A percentile compares a stretch with the other conserved stretches of the same genome.
phyloP scores from a whole-genome alignment of 2,113 vertebrate species.

The Psettodes erumei region DNA sequence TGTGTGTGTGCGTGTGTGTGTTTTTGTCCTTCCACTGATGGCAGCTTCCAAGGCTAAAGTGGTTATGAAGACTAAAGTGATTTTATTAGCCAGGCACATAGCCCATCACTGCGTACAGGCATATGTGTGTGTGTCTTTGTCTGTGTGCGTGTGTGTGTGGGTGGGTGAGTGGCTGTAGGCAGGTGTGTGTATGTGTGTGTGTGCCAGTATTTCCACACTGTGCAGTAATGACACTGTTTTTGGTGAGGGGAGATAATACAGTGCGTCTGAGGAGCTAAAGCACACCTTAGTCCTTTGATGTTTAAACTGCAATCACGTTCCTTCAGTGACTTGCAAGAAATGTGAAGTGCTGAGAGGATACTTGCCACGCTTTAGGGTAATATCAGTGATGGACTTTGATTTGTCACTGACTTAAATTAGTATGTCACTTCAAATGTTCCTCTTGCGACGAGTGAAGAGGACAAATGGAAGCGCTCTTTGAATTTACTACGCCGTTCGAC shows the following conservation, averaged over 20 bases:
- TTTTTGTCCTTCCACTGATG: slow-evolving; percentile 66
- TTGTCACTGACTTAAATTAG: slow-evolving; percentile 68
- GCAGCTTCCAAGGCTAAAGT: slow-evolving; percentile 76
- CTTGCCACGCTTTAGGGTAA: slow-evolving; percentile 32
- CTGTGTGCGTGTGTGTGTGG: slow-evolving; percentile 2
- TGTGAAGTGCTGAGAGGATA: slow-evolving; percentile 28
- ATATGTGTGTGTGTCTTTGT: slow-evolving; percentile 39
- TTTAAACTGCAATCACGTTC: slow-evolving; percentile 40
- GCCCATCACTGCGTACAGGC: slow-evolving; percentile 57
- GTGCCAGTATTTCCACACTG: slow-evolving; percentile 26
- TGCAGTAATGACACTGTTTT: slow-evolving; percentile 56
- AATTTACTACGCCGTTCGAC: slow-evolving; percentile 24
- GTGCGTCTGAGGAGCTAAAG: slow-evolving; percentile 24
- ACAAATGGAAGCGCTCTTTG: slow-evolving; percentile 54
- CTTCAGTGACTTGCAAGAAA: slow-evolving; percentile 47
- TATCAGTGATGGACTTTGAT: slow-evolving; percentile 60
- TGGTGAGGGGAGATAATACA: slow-evolving; percentile 23
- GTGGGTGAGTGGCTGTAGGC: slow-evolving; percentile 5
- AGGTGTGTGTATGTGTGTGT: slow-evolving; percentile 17
- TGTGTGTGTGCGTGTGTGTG: slow-evolving; percentile 39
- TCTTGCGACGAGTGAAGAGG: slow-evolving; percentile 46
- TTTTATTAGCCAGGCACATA: slow-evolving; percentile 72
- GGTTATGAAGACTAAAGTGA: slow-evolving; percentile 80
- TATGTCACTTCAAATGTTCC: slow-evolving; percentile 69
- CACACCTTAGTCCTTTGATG: slow-evolving; percentile 56